phyloP scores from a whole-genome alignment of 2,888 invertebrate genomes.

The Nineta flava region DNA sequence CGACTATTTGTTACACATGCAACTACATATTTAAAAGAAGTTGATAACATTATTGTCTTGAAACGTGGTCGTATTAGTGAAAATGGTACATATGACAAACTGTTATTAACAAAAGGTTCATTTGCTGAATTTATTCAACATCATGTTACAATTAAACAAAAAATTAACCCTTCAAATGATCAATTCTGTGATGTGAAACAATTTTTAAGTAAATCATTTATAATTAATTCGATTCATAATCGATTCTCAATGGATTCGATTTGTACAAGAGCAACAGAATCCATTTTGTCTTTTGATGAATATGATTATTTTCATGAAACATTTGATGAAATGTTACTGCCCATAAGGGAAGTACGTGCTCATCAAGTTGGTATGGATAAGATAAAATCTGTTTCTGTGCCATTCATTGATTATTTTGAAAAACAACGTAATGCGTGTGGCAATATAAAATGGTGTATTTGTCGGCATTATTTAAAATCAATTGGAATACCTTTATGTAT shows the following conservation, averaged over 20 bases:
- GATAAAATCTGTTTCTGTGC: constrained; percentile 24
- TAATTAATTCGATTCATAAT: background rate
- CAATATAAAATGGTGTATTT: constrained; percentile 57
- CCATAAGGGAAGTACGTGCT: background rate
- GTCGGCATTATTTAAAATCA: constrained; percentile 73
- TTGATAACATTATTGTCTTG: constrained; percentile 80
- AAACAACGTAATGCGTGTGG: constrained; percentile 7
- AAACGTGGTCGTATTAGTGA: constrained; percentile 79
- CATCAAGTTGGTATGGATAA: constrained; percentile 16
- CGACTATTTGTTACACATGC: constrained; percentile 90
- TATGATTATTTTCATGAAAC: too few species aligned
- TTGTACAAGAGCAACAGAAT: too few species aligned
- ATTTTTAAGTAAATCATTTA: background rate
- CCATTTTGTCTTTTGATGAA: too few species aligned
- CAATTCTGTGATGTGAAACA: background rate
- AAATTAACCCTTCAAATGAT: constrained; percentile 20
- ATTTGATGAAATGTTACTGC: too few species aligned
- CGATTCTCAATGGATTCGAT: too few species aligned
- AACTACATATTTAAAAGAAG: constrained; percentile 79
- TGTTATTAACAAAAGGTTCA: constrained; percentile 70
- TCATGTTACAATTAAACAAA: constrained; percentile 54
- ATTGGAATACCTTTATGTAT: constrained; percentile 62
- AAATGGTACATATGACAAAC: constrained; percentile 74
- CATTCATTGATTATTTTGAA: background rate
- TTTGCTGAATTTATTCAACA: constrained; percentile 73